phyloP scores from a whole-genome alignment of 2,888 invertebrate genomes.

The Philereme vetulata region DNA sequence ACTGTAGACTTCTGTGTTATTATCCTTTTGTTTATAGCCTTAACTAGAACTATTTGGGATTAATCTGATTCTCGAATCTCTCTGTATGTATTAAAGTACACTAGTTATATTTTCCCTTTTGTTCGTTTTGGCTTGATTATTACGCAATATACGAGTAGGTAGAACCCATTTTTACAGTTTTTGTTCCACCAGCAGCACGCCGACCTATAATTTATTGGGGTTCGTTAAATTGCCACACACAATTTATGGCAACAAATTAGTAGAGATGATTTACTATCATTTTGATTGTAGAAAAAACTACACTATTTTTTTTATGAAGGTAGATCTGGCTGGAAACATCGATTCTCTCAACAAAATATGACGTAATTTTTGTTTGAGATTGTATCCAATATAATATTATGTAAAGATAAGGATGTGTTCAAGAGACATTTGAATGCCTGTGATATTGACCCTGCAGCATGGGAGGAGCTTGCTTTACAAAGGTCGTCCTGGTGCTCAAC shows the following conservation, averaged over 20 bases:
- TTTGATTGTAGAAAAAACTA: too few species aligned
- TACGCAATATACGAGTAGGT: conserved; percentile 2
- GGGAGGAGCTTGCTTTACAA: too few species aligned
- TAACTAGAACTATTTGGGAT: conserved; percentile 7
- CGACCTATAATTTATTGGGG: conserved; percentile 22
- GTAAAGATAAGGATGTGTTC: neutral
- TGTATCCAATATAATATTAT: neutral
- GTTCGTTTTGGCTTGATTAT: conserved; percentile 4
- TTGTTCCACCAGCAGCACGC: conserved; percentile 13
- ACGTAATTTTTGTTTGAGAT: neutral
- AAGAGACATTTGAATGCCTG: too few species aligned
- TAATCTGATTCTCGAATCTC: conserved; percentile 15
- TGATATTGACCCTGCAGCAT: too few species aligned
- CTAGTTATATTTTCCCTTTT: conserved; percentile 10
- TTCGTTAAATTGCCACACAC: conserved; percentile 19
- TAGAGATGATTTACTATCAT: conserved; percentile 2
- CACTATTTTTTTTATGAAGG: too few species aligned
- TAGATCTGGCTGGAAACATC: neutral
- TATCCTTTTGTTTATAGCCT: conserved; percentile 22
- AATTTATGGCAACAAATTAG: conserved; percentile 16
- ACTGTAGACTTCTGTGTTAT: conserved; percentile 27
- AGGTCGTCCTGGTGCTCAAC: too few species aligned
- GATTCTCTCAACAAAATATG: neutral
- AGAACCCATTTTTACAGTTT: conserved; percentile 9
- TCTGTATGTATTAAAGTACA: conserved; percentile 8